Evolutionary conservation across 2,797 vertebrate genomes (phyloP), one percentile per base, ranked within the genome.

Genomic region (Glossophaga mutica): DNA sequence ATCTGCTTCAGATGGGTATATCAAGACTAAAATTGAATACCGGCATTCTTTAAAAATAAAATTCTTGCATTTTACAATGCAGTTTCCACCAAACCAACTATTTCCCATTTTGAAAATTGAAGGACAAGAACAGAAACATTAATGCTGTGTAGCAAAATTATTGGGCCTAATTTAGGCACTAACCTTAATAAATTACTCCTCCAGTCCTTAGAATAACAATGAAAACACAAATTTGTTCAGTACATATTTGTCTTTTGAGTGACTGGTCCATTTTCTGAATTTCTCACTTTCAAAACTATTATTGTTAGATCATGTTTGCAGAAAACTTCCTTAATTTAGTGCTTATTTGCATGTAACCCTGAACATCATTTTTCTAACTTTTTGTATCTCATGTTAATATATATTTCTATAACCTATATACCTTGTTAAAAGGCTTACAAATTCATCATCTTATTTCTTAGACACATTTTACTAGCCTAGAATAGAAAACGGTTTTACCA

Each of bases 21-120:
- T 81, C 34, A 70, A 7, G 50, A 59, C 89, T n/a, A 82, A 90
- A 73, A 92, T 44, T 83, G 50, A 93, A 46, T 67, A 34, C 65
- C 82, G 34, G 10, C 19, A 34, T 34, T 90, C 59, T 79, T 67
- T 52, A 71, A 91, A 83, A 83, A 94, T 55, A 88, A 86, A 79
- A 94, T 71, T 79, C 79, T 71, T 87, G 21, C 5, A 65, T 67
- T 68, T 94, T 74, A 71, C 26, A 82, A 37, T 21, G 42, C 6
- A 37, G 57, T 74, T 95, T 88, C 22, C 55, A 83, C 15, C 29
- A 24, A 89, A 65, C 34, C 22, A 62, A 22, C 55, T 86, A 57
- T 11, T 76, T 93, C n/a, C 84, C 32, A 83, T 95, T 93, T 96
- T 83, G 11, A 90, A 94, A 96, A 83, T 55, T 62, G 83, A 96